These are phyloP conservation scores for Tenualosa ilisha DNA, from an alignment of 2,797 vertebrate species.

Conservation along the genomic window DNA sequence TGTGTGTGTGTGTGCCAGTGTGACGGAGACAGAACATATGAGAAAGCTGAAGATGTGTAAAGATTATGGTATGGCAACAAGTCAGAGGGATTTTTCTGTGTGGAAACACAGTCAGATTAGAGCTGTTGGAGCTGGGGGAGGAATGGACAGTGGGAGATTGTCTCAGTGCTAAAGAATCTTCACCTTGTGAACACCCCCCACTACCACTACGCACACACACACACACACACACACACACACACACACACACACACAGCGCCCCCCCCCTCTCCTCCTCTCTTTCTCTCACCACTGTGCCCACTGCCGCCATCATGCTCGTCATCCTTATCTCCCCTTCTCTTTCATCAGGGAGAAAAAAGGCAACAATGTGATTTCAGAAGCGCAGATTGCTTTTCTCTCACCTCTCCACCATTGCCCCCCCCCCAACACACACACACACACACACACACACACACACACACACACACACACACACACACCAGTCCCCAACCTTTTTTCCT, in stretches of 20 bases:
- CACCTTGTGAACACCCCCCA: not conserved
- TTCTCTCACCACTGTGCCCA: not conserved
- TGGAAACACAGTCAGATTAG: not conserved
- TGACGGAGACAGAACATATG: not conserved
- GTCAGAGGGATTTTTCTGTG: not conserved
- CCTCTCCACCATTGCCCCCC: not conserved
- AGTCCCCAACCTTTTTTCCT: conserved; percentile 37
- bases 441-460: conserved; percentile 1
- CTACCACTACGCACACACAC: not conserved
- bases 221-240: too few relatives aligned
- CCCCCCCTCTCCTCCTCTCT: not conserved
- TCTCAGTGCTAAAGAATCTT: conserved; percentile 4
- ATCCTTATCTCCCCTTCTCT: conserved; percentile 5
- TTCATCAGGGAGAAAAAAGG: not conserved
- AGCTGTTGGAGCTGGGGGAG: not conserved
- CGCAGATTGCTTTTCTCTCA: conserved; percentile 31
- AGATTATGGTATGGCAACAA: not conserved
- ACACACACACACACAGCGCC: not conserved
- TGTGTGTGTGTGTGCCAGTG: conserved; percentile 11
- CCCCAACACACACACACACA: not conserved
- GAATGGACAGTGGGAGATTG: conserved; percentile 12
- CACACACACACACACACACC: conserved; percentile 1
- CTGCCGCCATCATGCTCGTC: conserved; percentile 16
- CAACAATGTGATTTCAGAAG: conserved; percentile 32
- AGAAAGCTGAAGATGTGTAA: not conserved